Base-by-base conservation (phyloP, 1,140 invertebrate genomes). In the Plutomurus gul region DNA sequence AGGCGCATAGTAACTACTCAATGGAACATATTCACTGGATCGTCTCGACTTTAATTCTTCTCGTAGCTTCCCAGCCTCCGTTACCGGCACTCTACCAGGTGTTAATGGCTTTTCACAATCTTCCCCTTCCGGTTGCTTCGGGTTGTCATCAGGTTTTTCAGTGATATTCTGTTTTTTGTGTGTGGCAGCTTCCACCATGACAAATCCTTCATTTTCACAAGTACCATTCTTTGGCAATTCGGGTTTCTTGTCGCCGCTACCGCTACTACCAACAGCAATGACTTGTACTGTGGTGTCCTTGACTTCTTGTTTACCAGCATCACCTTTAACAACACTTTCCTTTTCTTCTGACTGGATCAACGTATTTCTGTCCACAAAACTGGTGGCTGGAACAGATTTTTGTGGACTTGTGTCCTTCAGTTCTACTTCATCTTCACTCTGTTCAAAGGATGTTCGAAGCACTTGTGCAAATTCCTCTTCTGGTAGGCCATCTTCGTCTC, bases 21-120 rank as follows among this genome's bases (percentile, higher is more conserved):
- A 30, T 11, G 82, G 79, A 37, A 81, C 75, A 60, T 81, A 81
- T 36, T 78, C 79, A 80, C 81, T 82, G 4, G 79, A 81, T 39
- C 40, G 40, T 27, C 65, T 71, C 27, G 60, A 76, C 18, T 81
- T 75, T 22, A 39, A 49, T 7, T 25, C 51, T 11, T 60, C 51
- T 33, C 51, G 51, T 10, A 49, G 46, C 10, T 70, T 73, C 18
- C 27, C 77, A 25, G 56, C 56, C 30, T 76, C 39, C 13, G 46
- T 60, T 5, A 77, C 18, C 13, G 37, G 20, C 16, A 37, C 46
- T 33, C n/a, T 60, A 11, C 13, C 51, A 8, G 25, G 51, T 16
- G 30, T 37, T 8, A 8, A 10, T 22, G 16, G 16, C n/a, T 25
- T 33, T 10, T 20, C 75, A 4, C 7, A 10, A 5, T 76, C 75